phyloP scores from a whole-genome alignment of 2,797 vertebrate genomes.

The Halcyon smyrnensis region DNA sequence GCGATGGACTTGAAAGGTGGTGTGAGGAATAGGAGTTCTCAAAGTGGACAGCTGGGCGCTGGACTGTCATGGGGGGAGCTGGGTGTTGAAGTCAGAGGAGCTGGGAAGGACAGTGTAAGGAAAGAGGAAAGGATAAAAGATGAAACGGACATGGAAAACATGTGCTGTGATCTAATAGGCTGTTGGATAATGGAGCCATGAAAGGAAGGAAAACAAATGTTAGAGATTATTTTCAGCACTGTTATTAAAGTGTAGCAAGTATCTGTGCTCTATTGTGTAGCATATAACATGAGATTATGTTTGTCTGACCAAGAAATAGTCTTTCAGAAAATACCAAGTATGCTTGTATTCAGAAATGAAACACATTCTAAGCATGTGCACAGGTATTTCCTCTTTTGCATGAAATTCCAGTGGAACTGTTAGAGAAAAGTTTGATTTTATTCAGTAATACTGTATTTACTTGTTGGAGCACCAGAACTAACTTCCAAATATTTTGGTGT shows the following conservation, averaged over 20 bases:
- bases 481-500: neutral
- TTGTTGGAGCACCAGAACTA: neutral
- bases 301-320: neutral
- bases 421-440: neutral
- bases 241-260: neutral
- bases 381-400: neutral
- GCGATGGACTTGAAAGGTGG: neutral
- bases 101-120: conserved; percentile 48
- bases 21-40: neutral
- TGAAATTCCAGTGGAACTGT: neutral
- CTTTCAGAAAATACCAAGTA: neutral
- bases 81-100: neutral
- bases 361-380: neutral
- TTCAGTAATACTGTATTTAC: neutral
- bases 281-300: neutral
- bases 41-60: neutral
- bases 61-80: neutral
- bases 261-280: neutral
- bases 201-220: conserved; percentile 42
- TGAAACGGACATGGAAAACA: neutral
- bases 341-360: neutral
- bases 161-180: neutral
- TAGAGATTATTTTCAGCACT: conserved; percentile 10
- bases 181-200: neutral
- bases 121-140: conserved; percentile 44